Percentiles rank a stretch among this genome's conserved stretches.
These are phyloP conservation scores for Florisuga fusca DNA, from an alignment of 2,797 vertebrate genomes.

Conservation along the genomic window DNA sequence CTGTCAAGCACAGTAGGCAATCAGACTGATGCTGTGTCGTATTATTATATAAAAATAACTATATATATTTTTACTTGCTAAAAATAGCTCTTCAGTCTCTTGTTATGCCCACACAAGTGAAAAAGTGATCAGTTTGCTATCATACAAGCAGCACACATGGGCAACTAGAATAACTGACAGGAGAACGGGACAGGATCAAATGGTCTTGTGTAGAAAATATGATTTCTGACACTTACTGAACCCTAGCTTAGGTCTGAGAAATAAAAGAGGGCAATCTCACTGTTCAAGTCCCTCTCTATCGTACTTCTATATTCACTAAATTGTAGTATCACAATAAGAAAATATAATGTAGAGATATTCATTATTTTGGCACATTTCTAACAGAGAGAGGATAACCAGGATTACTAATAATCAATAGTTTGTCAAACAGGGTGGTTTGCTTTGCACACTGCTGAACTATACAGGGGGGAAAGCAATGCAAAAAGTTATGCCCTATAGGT, in stretches of 20 bases:
- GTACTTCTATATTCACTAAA: neutral
- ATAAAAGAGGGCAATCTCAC: neutral
- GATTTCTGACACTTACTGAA: neutral
- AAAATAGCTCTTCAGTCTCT: neutral
- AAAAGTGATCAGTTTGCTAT: neutral
- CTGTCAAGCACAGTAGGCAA: neutral
- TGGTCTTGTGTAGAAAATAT: neutral
- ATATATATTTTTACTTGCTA: neutral
- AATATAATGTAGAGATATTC: neutral
- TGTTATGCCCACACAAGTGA: accelerated
- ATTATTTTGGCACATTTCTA: neutral
- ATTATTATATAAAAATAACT: neutral
- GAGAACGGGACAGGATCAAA: neutral
- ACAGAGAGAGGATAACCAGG: neutral
- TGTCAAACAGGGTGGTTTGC: neutral
- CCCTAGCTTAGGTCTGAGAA: neutral
- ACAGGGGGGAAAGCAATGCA: accelerated
- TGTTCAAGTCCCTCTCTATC: neutral
- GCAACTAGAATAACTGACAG: neutral
- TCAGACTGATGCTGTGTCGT: neutral
- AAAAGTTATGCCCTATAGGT: neutral
- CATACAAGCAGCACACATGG: neutral
- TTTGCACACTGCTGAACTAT: neutral
- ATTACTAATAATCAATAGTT: neutral
- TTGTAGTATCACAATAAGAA: neutral